Conservation (phyloP, 2,113 vertebrate genomes). For the Tupaia tana region DNA sequence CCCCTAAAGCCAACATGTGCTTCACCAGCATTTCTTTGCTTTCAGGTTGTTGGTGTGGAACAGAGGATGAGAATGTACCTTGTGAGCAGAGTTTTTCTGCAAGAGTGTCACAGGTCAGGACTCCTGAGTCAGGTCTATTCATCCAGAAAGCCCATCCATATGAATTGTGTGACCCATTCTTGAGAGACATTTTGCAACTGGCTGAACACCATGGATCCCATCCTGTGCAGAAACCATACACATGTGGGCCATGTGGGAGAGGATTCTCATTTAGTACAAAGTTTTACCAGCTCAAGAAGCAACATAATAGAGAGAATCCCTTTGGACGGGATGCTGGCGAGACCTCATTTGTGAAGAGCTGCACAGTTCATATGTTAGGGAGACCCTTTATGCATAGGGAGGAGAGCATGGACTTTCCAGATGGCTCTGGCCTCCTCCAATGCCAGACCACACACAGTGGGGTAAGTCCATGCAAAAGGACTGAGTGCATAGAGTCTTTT, state of each 20-base stretch:
- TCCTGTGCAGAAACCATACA: neutral
- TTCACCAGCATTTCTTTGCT: conserved; percentile 24
- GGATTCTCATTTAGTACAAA: neutral
- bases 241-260: neutral
- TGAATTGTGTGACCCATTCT: neutral
- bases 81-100: neutral
- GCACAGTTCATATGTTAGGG: too few relatives aligned
- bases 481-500: neutral
- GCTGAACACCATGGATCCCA: neutral
- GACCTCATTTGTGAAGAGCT: neutral
- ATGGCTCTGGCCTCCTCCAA: neutral
- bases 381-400: neutral
- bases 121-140: neutral
- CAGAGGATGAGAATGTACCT: neutral
- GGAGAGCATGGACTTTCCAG: neutral
- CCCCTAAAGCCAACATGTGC: neutral
- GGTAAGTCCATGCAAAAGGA: neutral
- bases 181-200: neutral
- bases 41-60: conserved; percentile 61
- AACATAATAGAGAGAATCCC: neutral
- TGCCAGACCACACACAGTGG: neutral
- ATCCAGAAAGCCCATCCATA: neutral
- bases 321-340: rapidly evolving
- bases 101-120: neutral
- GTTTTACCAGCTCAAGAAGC: neutral